Percentiles rank a stretch among this genome's conserved stretches.
phyloP scores from a whole-genome alignment of 2,888 invertebrate species.

The Papilio protenor region DNA sequence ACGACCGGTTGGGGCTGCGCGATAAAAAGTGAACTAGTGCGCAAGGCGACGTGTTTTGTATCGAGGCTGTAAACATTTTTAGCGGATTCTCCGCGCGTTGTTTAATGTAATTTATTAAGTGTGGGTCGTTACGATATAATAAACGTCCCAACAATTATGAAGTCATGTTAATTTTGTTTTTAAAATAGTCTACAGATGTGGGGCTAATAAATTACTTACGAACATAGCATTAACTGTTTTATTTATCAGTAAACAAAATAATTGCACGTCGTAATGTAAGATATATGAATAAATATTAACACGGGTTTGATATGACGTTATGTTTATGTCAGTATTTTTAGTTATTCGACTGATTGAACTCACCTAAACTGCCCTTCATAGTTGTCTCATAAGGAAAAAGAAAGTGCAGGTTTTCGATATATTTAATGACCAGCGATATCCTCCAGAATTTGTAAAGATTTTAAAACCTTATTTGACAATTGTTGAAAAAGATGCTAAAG shows the following conservation, averaged over 20 bases:
- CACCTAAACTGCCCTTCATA: too few species aligned
- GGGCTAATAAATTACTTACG: conserved; percentile 3
- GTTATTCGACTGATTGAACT: not conserved
- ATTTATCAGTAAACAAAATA: not conserved
- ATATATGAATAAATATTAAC: not conserved
- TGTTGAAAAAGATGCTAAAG: too few species aligned
- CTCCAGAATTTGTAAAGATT: too few species aligned
- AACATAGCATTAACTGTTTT: not conserved
- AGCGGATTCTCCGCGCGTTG: conserved; percentile 75
- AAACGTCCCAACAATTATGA: conserved; percentile 55
- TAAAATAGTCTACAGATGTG: conserved; percentile 65
- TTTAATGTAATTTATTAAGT: conserved; percentile 74
- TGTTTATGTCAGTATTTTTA: not conserved
- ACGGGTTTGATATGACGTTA: not conserved
- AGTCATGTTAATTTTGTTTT: conserved; percentile 61
- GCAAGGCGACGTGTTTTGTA: conserved; percentile 66
- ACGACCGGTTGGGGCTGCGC: conserved; percentile 44
- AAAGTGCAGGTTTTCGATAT: too few species aligned
- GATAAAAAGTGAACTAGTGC: conserved; percentile 65
- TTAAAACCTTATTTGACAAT: too few species aligned
- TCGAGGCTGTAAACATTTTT: conserved; percentile 71
- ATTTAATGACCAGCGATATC: too few species aligned
- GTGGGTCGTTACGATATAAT: conserved; percentile 57
- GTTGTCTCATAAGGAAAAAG: too few species aligned
- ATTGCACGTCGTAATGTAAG: not conserved